Conservation (phyloP, 1,140 invertebrate species). For the Centruroides sculpturatus region DNA sequence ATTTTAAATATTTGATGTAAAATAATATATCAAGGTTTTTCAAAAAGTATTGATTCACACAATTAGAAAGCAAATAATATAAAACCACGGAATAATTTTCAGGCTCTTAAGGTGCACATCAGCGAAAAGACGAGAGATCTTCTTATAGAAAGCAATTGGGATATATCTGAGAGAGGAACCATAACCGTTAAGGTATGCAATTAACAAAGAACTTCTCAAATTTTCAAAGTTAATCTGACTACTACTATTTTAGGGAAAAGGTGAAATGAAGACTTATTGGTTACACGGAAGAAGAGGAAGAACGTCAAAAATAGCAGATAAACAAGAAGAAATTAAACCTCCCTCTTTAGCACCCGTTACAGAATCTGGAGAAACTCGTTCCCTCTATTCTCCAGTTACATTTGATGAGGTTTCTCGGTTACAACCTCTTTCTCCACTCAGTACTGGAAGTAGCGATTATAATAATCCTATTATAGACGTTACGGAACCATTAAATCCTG, state of each 20-base stretch:
- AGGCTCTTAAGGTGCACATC: conserved; percentile 62
- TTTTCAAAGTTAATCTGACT: background rate
- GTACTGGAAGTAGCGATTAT: conserved; percentile 1
- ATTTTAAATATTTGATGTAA: no score
- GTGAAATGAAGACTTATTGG: conserved; percentile 89
- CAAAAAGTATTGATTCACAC: no score
- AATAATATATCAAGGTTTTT: no score
- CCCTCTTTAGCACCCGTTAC: conserved; percentile 36
- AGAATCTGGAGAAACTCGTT: conserved; percentile 29
- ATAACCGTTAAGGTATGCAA: conserved; percentile 17
- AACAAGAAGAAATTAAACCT: conserved; percentile 19
- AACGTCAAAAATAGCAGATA: conserved; percentile 31
- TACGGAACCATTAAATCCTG: no score
- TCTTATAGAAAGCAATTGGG: conserved; percentile 52
- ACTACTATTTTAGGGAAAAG: conserved; percentile 35
- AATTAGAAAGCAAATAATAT: no score
- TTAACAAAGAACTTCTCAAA: no score
- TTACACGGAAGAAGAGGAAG: conserved; percentile 47
- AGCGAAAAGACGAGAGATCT: conserved; percentile 69
- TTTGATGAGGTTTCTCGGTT: conserved; percentile 59
- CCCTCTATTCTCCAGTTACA: conserved; percentile 59
- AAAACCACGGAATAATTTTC: background rate
- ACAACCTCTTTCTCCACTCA: conserved; percentile 7
- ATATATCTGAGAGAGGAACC: conserved; percentile 49
- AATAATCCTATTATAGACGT: background rate